phyloP scores from a whole-genome alignment of 2,113 vertebrate species.

The Brachypteracias leptosomus region DNA sequence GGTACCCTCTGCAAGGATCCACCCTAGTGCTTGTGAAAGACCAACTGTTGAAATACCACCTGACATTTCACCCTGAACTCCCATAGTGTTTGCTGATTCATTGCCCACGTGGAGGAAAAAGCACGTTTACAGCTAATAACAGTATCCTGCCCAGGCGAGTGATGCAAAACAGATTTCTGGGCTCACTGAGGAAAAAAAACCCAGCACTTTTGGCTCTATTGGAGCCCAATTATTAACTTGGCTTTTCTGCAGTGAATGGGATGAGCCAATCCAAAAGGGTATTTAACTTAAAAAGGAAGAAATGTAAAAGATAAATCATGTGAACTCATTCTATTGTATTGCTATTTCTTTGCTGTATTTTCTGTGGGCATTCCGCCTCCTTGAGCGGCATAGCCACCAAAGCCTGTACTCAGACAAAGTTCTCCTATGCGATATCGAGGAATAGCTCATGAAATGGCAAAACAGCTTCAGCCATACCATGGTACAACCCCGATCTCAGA shows the following conservation, averaged over 20 bases:
- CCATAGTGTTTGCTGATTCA: slow-evolving; percentile 79
- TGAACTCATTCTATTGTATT: background rate
- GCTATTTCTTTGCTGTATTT: background rate
- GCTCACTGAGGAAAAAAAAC: slow-evolving; percentile 58
- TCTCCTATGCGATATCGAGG: background rate
- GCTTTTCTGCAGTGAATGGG: background rate
- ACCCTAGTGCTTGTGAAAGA: slow-evolving; percentile 68
- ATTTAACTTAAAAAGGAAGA: background rate
- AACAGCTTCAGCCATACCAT: background rate
- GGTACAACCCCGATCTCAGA: background rate
- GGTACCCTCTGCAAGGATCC: slow-evolving; percentile 60
- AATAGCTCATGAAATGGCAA: background rate
- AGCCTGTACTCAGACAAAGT: background rate
- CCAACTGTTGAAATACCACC: slow-evolving; percentile 79
- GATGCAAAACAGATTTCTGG: slow-evolving; percentile 48
- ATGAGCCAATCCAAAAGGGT: background rate
- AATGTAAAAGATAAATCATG: background rate
- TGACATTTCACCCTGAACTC: slow-evolving; percentile 76
- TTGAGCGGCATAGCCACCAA: background rate
- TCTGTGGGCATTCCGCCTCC: background rate
- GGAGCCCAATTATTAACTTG: background rate
- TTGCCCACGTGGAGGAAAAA: slow-evolving; percentile 72
- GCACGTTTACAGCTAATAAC: slow-evolving; percentile 31
- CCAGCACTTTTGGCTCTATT: background rate
- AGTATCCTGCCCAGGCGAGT: slow-evolving; percentile 22